phyloP scores from a whole-genome alignment of 2,113 vertebrate genomes.

The Rhynchopsitta pachyrhyncha region DNA sequence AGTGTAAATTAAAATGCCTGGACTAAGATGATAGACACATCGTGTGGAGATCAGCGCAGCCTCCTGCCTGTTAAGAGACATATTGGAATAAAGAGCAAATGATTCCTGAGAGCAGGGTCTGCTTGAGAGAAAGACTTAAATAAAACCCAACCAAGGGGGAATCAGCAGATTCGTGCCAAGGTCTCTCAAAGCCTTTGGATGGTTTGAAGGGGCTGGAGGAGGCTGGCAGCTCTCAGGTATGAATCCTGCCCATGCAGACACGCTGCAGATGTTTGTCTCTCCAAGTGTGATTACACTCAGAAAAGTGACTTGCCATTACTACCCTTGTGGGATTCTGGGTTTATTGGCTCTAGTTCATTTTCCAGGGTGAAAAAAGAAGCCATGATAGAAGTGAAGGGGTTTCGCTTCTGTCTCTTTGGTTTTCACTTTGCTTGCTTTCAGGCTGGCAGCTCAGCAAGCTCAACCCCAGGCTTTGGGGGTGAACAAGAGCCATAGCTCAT shows the following conservation, averaged over 20 bases:
- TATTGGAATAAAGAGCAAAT: not conserved
- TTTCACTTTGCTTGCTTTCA: not conserved
- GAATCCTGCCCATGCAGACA: conserved; percentile 38
- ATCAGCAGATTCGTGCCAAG: not conserved
- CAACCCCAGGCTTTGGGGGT: not conserved
- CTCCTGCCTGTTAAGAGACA: not conserved
- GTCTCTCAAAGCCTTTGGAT: not conserved
- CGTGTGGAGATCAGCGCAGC: not conserved
- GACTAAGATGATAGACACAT: conserved; percentile 57
- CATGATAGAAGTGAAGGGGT: not conserved
- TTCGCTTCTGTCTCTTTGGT: not conserved
- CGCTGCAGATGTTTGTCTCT: conserved; percentile 41
- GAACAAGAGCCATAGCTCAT: not conserved
- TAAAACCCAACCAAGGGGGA: not conserved
- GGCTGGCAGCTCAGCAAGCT: not conserved
- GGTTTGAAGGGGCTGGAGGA: not conserved
- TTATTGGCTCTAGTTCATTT: not conserved
- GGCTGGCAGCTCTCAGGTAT: not conserved
- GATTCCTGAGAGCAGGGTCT: not conserved
- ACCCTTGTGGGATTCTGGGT: conserved; percentile 10
- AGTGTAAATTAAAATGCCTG: conserved; percentile 75
- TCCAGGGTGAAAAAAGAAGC: not conserved
- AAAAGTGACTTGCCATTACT: conserved; percentile 36
- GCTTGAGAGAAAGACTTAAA: not conserved
- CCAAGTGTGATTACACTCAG: conserved; percentile 9